Base-by-base conservation (phyloP, 2,888 invertebrate genomes). In the Chaetoderma sp. region DNA sequence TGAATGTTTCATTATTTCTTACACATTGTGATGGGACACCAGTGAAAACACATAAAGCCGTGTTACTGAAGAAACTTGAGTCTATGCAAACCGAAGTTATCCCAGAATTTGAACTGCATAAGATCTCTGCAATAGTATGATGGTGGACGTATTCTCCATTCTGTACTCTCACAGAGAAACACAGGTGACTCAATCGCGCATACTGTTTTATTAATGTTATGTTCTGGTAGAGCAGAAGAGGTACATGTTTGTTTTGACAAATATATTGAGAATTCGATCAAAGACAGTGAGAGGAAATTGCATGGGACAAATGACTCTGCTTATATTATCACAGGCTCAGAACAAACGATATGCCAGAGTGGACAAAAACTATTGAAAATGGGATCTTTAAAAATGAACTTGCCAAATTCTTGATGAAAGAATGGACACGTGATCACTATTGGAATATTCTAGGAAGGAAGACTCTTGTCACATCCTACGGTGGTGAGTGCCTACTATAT, bases 281-380 rank as follows among this genome's bases (percentile, higher is more conserved):
- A 62, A 44, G 52, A 62, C 1, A 44, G 62, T 13, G 45, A 62
- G 33, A 25, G 62, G 25, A 39, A 44, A 27, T n/a, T 56, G 6
- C 32, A 56, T 2, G 62, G 62, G 13, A 47, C 44, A 6, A 32
- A 23, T 18, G 47, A 44, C 10, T 16, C 18, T 3, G n/a, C 32
- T 8, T 63, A 30, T 32, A 4, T 47, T 25, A 63, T 63, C n/a
- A 45, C 56, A 13, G 57, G 63, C 6, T 25, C 62, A n/a, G 56
- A 62, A 13, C 62, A 56, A 33, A 30, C 44, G 16, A 42, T 27
- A 58, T 16, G 28, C 4, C 50, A 50, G 33, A 50, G 49, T 6
- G 30, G 33, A 21, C 28, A 60, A 4, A 50, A 45, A 49, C 52
- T 49, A 32, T 52, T 13, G 8, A 32, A 23, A 61, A 55, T 54